Base-by-base conservation (phyloP, 2,888 invertebrate genomes). In the Trachelus stipa region DNA sequence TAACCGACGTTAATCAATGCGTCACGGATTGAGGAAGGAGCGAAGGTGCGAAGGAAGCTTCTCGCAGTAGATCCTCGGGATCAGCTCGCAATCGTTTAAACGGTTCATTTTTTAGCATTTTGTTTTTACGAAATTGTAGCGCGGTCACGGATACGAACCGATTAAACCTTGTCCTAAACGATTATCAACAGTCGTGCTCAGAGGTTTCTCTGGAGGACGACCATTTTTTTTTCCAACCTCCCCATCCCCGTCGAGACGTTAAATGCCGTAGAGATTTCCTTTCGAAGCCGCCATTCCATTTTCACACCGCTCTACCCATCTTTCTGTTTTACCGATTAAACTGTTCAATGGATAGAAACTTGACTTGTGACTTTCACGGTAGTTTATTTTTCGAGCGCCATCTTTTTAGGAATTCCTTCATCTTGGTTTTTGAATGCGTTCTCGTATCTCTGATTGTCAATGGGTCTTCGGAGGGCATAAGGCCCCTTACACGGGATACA, bases 1-100 rank as follows among this genome's bases (percentile, higher is more conserved):
- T 34, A 79, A 79, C 82, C 80, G 82, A 79, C 79, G 78, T 76
- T 77, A 82, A 82, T 82, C 82, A 74, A 81, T 82, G 76, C 76
- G 78, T 80, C 75, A 82, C 75, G 81, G 80, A 23, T 56, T 9
- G 56, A 56, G 56, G 56, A 40, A 40, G 40, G 40, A 40, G 40
- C 15, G 40, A 40, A 40, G 40, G 40, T 40, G 40, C 40, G 4
- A 76, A 77, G 77, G 76, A 73, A 77, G 73, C 76, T 74, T 71
- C 73, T 73, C 74, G 74, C 74, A 74, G 73, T 75, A 75, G 77
- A 80, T 74, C 68, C 79, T 80, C 40, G 73, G 71, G 31, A 73
- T 73, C 77, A 56, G 56, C 79, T 82, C 77, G 73, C 69, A 77
- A 80, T 80, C 79, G 80, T 79, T 79, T 83, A 82, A 82, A 80